Conservation (phyloP, 1,140 invertebrate genomes). For the Augochlora pura region DNA sequence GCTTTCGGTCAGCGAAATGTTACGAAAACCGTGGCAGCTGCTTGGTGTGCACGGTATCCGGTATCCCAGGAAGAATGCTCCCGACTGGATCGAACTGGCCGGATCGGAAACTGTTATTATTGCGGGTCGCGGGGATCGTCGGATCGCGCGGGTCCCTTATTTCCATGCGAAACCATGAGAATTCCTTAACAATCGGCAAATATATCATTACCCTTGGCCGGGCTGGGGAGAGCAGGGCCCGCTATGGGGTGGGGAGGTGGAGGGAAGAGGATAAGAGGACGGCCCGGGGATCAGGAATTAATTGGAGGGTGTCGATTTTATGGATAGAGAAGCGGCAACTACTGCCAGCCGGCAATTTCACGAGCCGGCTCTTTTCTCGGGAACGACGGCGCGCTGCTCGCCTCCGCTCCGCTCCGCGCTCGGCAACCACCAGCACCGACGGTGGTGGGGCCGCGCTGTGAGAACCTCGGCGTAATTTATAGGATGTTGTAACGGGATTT, state of each 20-base stretch:
- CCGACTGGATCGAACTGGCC: slow-evolving; percentile 1
- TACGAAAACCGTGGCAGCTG: too few relatives aligned
- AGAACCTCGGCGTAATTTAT: slow-evolving; percentile 74
- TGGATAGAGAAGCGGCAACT: slow-evolving; percentile 43
- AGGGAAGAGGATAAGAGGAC: not conserved
- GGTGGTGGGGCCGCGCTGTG: slow-evolving; percentile 63
- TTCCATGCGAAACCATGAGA: slow-evolving; percentile 48
- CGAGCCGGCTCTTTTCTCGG: not conserved
- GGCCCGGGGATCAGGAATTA: slow-evolving; percentile 31
- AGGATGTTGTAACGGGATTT: slow-evolving; percentile 71
- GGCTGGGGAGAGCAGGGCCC: too few relatives aligned
- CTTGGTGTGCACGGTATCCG: not conserved
- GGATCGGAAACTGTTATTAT: slow-evolving; percentile 34
- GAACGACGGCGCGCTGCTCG: too few relatives aligned
- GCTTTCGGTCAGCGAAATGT: too few relatives aligned
- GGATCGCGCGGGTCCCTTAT: slow-evolving; percentile 19
- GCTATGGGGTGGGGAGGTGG: too few relatives aligned
- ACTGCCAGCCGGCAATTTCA: slow-evolving; percentile 49
- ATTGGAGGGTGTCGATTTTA: slow-evolving; percentile 56
- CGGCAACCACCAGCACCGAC: too few relatives aligned
- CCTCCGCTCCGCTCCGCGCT: too few relatives aligned
- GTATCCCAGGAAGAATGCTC: not conserved
- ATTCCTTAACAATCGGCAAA: slow-evolving; percentile 43
- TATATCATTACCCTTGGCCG: slow-evolving; percentile 36
- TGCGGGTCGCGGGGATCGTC: not conserved